Evolutionary conservation across 1,140 invertebrate genomes (phyloP), one percentile per base, ranked within the genome.

Genomic region (Thalassaphorura encarpata): DNA sequence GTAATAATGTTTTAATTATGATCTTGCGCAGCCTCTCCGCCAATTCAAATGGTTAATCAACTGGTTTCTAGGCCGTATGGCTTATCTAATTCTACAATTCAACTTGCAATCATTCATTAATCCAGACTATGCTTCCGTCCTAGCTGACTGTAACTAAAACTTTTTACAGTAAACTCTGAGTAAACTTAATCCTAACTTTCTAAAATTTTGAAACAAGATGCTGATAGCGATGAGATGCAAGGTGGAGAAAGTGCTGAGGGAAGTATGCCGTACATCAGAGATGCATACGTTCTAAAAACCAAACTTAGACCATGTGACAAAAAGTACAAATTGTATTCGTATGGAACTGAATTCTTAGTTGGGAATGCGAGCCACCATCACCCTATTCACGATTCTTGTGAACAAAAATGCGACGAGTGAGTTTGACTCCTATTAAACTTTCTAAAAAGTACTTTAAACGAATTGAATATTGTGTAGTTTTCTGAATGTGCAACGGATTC

Each of bases 401-500:
- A 51, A 13, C 27, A 51, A 16, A 36, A 5, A 11, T 51, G 48
- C 21, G 28, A 33, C 16, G 31, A 51, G 48, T 51, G 28, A 51
- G 48, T 45, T 11, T 11, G 8, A 15, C 18, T n/a, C n/a, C n/a
- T n/a, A n/a, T n/a, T n/a, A n/a, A n/a, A n/a, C n/a, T n/a, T n/a
- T n/a, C n/a, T n/a, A n/a, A n/a, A n/a, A n/a, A n/a, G n/a, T n/a
- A n/a, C n/a, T n/a, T n/a, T n/a, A n/a, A n/a, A n/a, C n/a, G n/a
- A n/a, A 36, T n/a, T 11, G 33, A 36, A 11, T 36, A n/a, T n/a
- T 36, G 33, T 11, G n/a, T 11, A 36, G 11, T 36, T 36, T 36
- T 36, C 33, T 92, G 72, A 91, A 87, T 70, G 87, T 91, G 8
- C 88, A 92, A 67, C 89, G 89, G 73, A 88, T 93, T 63, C 85